A percentile compares a stretch with the other conserved stretches of the same genome.
Conservation (phyloP, 1,140 invertebrate genomes). For the Paralvinella palmiformis region DNA sequence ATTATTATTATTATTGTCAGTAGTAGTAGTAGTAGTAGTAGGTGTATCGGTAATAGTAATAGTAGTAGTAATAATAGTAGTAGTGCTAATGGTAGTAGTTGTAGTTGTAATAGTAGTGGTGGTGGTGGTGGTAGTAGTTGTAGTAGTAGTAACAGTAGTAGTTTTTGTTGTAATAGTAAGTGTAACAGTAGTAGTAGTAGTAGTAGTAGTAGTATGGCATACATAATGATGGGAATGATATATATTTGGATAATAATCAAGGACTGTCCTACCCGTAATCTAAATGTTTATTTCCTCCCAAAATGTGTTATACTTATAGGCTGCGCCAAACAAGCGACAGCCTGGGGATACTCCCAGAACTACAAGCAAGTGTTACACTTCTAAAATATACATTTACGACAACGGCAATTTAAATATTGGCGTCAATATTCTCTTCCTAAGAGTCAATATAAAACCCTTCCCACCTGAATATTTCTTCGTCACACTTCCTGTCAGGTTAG, state of each 20-base stretch:
- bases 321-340: neutral
- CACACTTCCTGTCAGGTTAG: no score
- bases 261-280: neutral
- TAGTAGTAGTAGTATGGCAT: neutral
- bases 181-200: neutral
- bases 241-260: no score
- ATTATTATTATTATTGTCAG: no score
- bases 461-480: no score
- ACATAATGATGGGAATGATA: no score
- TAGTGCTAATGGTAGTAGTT: neutral
- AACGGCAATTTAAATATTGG: no score
- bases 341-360: neutral
- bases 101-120: neutral
- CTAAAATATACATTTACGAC: neutral
- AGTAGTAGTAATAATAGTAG: neutral
- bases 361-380: neutral
- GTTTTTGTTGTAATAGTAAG: neutral
- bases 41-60: neutral
- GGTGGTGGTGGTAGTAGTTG: neutral
- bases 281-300: neutral
- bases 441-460: no score
- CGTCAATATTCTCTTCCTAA: no score
- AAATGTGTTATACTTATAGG: neutral
- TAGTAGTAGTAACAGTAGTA: neutral
- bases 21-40: neutral